Conservation (phyloP, 2,113 vertebrate species). For the Melanerpes aurifrons region DNA sequence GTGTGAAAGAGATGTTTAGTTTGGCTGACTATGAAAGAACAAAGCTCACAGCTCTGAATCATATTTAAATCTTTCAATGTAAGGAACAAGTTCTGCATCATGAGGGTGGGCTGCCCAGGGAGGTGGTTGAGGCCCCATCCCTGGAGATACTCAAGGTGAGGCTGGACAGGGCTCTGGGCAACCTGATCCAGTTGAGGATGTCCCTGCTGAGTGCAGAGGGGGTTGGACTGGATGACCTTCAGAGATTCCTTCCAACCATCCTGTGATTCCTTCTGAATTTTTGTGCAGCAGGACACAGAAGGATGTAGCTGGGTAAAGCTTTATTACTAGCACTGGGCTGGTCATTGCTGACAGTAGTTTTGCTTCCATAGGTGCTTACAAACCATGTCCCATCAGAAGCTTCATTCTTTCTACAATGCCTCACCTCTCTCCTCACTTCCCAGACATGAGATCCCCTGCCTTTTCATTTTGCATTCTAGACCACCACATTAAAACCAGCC, state of each 20-base stretch:
- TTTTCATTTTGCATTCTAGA: neutral
- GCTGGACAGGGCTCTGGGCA: too few species aligned
- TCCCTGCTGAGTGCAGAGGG: too few species aligned
- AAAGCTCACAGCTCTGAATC: neutral
- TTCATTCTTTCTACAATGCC: neutral
- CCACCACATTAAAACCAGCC: neutral
- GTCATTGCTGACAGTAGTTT: neutral
- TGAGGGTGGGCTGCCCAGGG: too few species aligned
- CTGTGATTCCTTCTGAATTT: neutral
- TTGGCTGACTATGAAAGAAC: neutral
- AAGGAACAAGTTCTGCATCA: too few species aligned
- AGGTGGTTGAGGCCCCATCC: too few species aligned
- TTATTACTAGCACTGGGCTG: neutral
- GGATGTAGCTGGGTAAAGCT: neutral
- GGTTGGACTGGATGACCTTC: too few species aligned
- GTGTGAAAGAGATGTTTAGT: neutral
- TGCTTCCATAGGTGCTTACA: fast-evolving
- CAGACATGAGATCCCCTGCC: neutral
- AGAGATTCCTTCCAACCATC: too few species aligned
- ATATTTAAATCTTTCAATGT: neutral
- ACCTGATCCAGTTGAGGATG: too few species aligned
- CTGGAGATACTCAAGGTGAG: too few species aligned
- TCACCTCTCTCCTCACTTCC: neutral
- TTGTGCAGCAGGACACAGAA: neutral
- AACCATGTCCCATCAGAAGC: neutral